Evolutionary conservation across 2,888 invertebrate genomes (phyloP), one percentile per base, ranked within the genome.

Genomic region (Homarus gammarus): DNA sequence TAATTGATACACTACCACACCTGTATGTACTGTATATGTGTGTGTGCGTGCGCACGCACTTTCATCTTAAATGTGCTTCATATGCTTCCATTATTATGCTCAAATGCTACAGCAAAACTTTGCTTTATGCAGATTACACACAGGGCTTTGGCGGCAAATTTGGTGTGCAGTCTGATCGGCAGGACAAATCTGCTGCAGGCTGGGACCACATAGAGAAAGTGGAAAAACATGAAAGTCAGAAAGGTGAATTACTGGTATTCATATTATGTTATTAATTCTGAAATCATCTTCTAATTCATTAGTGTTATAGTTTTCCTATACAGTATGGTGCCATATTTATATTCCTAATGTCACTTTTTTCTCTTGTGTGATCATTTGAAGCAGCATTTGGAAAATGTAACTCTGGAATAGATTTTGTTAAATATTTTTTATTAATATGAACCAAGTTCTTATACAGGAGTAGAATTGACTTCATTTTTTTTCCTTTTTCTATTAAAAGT

Each of bases 171-270:
- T 92, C 92, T 44, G 94, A 93, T 78, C 92, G 93, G 1, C 96
- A 96, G 93, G 98, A 98, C 94, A 96, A 96, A 72, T 96, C 96
- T 0, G 98, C 98, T 1, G 95, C 96, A 40, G 95, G 96, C 1
- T 97, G 97, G 94, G 96, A 96, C 92, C 95, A 96, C 92, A 95
- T 95, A 92, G 95, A 95, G 82, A 95, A 95, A 44, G 95, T 96
- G 33, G 95, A 96, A 22, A 93, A 93, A 68, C 94, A 94, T 91
- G 96, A 96, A 92, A 96, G 75, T 75, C 40, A 75, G 75, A 75
- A 75, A 75, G 73, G 73, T 75, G 36, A 70, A 31, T 70, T 70
- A 12, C 33, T 70, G 33, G 31, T 70, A 12, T 56, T 56, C 18
- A 18, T 56, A 2, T 56, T 18, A 56, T 56, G 10, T 56, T 56